A percentile compares a stretch with the other conserved stretches of the same genome.
Evolutionary conservation across 2,113 vertebrate species (phyloP).

Genomic region (Tursiops truncatus): DNA sequence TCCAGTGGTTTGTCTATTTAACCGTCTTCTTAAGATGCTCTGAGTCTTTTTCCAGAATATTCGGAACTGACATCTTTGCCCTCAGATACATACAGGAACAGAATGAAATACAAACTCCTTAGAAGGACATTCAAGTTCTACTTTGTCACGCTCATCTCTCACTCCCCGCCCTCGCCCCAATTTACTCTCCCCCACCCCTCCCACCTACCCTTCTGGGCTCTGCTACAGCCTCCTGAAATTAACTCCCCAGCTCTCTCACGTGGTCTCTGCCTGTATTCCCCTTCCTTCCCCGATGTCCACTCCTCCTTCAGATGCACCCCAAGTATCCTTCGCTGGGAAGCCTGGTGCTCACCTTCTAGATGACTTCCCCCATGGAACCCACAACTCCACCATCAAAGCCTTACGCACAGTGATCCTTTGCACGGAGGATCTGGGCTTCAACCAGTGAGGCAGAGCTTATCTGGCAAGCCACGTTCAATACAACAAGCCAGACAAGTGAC

Average conservation of each 20-base stretch:
- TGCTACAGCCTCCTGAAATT: background rate
- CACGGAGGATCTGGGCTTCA: background rate
- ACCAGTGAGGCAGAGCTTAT: background rate
- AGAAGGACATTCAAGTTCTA: background rate
- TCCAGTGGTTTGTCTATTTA: background rate
- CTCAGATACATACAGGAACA: background rate
- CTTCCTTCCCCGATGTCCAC: background rate
- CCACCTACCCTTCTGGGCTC: fast-evolving
- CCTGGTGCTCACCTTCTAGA: fast-evolving
- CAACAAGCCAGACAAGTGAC: background rate
- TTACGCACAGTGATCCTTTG: background rate
- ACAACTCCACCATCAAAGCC: background rate
- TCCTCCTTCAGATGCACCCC: background rate
- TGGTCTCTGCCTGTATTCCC: background rate
- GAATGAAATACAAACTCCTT: background rate
- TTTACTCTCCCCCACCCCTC: background rate
- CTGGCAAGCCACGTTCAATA: background rate
- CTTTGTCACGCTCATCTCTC: background rate
- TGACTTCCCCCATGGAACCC: fast-evolving
- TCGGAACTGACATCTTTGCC: background rate
- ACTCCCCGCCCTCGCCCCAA: fast-evolving
- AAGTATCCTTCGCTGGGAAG: background rate
- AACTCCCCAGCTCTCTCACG: fast-evolving
- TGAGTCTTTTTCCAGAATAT: background rate
- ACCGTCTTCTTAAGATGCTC: background rate